Evolutionary conservation across 2,797 vertebrate species (phyloP), one percentile per base, ranked within the genome.

Genomic region (Clamator glandarius): DNA sequence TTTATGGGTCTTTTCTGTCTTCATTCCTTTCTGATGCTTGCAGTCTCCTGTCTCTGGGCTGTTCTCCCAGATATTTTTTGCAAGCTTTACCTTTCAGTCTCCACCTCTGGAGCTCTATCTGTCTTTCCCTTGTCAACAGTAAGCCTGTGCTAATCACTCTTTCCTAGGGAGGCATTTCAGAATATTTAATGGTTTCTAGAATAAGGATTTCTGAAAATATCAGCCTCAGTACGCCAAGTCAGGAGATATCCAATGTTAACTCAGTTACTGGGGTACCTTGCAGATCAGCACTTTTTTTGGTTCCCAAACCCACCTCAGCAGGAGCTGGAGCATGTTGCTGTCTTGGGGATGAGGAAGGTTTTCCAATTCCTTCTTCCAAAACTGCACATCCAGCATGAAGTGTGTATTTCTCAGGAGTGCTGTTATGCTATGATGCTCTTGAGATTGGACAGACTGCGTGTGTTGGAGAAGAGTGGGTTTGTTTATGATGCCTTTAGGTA

Each of bases 71-170:
- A 11, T 23, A 48, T 3, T 51, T 78, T 89, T 87, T 89, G 19
- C 35, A 87, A 75, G 55, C 59, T 52, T 92, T 81, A 69, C 87
- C 89, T 93, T 93, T 88, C 79, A 41, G 11, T 63, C 21, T 84
- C 86, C 79, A 85, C 79, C 81, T 94, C 88, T 33, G 4, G 83
- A 87, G 88, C 62, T 89, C 48, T 70, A 31, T 82, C 84, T 93
- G 75, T 72, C 90, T 95, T 89, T 85, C 62, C 31, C 61, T 76
- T 95, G 94, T 93, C 90, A 94, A 63, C 70, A 92, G 59, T 75
- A 77, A 93, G 39, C 80, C 46, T 87, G 77, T 87, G 70, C 83
- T 95, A 87, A 94, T 94, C 89, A 88, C 69, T 89, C 84, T 89
- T 94, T 67, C 67, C 74, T 76, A 69, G 78, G 74, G 74, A 96